Percentiles rank a stretch among this genome's conserved stretches.
Evolutionary conservation across 2,797 vertebrate genomes (phyloP).

Genomic region (Rhynchonycteris naso): DNA sequence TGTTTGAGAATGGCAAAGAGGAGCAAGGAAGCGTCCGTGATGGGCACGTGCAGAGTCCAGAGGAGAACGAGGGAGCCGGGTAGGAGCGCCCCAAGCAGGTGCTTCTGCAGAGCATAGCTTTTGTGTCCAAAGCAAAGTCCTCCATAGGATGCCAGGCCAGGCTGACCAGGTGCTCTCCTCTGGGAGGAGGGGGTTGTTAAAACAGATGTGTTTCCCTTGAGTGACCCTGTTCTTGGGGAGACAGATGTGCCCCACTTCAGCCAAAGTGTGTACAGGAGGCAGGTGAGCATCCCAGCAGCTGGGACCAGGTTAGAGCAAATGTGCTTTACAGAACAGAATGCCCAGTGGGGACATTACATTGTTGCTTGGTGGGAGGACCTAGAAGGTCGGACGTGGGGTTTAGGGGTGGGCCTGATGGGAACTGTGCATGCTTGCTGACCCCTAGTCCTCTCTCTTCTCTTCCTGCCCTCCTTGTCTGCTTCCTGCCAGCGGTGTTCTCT

Average conservation of each 20-base stretch:
- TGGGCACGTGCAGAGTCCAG: neutral
- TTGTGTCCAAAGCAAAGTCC: neutral
- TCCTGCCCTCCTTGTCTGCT: neutral
- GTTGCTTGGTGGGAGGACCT: neutral
- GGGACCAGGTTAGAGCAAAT: neutral
- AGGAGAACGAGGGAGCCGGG: neutral
- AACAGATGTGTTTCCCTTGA: neutral
- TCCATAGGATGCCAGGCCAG: neutral
- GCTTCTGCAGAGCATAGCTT: neutral
- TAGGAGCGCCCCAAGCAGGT: accelerated
- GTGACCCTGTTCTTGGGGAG: neutral
- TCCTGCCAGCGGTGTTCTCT: neutral
- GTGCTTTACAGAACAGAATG: too few relatives aligned
- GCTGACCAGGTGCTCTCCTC: neutral
- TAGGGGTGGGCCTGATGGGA: neutral
- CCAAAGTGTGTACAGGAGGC: neutral
- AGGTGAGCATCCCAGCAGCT: neutral
- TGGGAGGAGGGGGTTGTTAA: neutral
- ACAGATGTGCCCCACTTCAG: neutral
- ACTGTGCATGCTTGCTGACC: neutral
- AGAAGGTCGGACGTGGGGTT: too few relatives aligned
- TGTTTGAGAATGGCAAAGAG: neutral
- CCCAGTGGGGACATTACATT: accelerated
- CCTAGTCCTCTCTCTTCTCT: neutral
- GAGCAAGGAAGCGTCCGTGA: neutral